Evolutionary conservation across 2,797 vertebrate genomes (phyloP), one percentile per base, ranked within the genome.

Genomic region (Xenopus petersii): DNA sequence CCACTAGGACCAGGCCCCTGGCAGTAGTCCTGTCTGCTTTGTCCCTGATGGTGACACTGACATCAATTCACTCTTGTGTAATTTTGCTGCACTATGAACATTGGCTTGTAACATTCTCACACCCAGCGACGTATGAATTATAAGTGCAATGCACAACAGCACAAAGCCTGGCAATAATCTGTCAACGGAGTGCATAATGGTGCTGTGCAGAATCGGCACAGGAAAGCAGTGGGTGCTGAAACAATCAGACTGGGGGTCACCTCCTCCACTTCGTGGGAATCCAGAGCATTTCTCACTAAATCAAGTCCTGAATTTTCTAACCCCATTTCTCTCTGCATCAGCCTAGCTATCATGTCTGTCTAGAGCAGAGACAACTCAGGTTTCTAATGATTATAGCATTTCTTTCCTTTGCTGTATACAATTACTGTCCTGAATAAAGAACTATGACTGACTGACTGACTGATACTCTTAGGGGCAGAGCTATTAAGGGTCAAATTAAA

Each of bases 111-210:
- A 15, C 4, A 13, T 55, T 55, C 51, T 55, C 51, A 55, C 51
- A 55, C 16, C 16, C 54, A 56, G 54, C 15, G 15, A 16, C 8
- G 15, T 56, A 8, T 17, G 13, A 5, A 51, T 5, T 17, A 67
- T 8, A 54, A 21, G 7, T 8, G 65, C 15, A 67, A 54, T 48
- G 26, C 65, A 10, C 15, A 66, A 77, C 79, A 73, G 2, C 26
- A 67, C 70, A 1, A 47, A 66, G 68, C 76, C 86, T 89, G 88
- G 86, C 51, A 56, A 83, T 66, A 49, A 81, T 89, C 88, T 86
- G 56, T 84, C 82, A 16, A 67, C 86, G 58, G 21, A 47, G 10
- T 17, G 62, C 2, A 5, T n/a, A 21, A 64, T 46, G 36, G 62
- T 64, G 67, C 67, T 4, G 55, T 15, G 58, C 11, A 42, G 11